A percentile compares a stretch with the other conserved stretches of the same genome.
phyloP scores from a whole-genome alignment of 2,888 invertebrate species.

The Sphaerophoria rueppellii region DNA sequence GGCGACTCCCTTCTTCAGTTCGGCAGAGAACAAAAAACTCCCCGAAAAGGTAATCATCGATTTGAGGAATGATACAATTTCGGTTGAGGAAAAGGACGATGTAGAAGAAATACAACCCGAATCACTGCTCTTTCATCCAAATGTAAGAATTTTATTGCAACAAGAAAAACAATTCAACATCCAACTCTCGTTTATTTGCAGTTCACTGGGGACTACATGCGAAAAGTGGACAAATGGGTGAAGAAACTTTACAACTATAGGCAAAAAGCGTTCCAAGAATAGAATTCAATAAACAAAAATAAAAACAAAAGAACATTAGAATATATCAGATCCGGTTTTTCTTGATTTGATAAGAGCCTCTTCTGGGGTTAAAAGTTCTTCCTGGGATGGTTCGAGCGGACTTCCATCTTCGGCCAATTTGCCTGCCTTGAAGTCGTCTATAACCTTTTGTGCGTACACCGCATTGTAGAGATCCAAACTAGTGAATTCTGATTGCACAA shows the following conservation, averaged over 20 bases:
- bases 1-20: constrained; percentile 84
- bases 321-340: constrained; percentile 92
- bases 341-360: constrained; percentile 88
- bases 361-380: constrained; percentile 88
- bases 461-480: constrained; percentile 91
- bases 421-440: constrained; percentile 87
- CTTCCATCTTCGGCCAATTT: constrained; percentile 88
- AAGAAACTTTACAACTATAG: constrained; percentile 36
- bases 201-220: constrained; percentile 87
- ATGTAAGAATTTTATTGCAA: constrained; percentile 83
- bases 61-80: constrained; percentile 87
- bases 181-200: constrained; percentile 77
- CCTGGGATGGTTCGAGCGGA: constrained; percentile 87
- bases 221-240: constrained; percentile 85
- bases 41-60: constrained; percentile 87
- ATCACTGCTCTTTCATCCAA: constrained; percentile 87
- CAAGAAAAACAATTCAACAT: neutral
- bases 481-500: constrained; percentile 91
- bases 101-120: constrained; percentile 77
- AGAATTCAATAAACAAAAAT: neutral
- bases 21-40: constrained; percentile 85
- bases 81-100: constrained; percentile 84
- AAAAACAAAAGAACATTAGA: constrained; percentile 79
- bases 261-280: constrained; percentile 85
- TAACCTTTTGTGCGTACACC: constrained; percentile 91